phyloP scores from a whole-genome alignment of 2,797 vertebrate genomes.

The Hybognathus amarus region DNA sequence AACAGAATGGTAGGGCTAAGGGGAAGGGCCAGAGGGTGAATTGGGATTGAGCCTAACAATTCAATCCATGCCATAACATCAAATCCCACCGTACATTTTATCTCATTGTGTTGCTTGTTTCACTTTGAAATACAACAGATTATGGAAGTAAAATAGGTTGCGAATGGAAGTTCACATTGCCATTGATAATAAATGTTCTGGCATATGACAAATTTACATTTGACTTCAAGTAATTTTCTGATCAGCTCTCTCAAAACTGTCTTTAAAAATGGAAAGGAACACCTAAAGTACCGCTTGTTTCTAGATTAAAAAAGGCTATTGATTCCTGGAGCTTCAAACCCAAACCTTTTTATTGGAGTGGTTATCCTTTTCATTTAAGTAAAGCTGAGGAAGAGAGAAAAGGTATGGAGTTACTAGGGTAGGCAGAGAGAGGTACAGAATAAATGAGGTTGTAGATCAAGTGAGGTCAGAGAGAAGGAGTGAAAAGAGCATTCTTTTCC shows the following conservation, averaged over 20 bases:
- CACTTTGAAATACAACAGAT: not conserved
- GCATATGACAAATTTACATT: not conserved
- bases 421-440: not conserved
- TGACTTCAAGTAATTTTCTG: not conserved
- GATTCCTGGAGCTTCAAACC: not conserved
- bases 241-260: not conserved
- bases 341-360: not conserved
- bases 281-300: not conserved
- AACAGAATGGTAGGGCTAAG: no score
- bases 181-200: not conserved
- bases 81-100: not conserved
- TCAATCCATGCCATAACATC: not conserved
- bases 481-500: slow-evolving; percentile 18
- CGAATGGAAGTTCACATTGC: not conserved
- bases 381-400: slow-evolving; percentile 10
- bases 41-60: no score
- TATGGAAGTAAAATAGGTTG: not conserved
- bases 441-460: slow-evolving; percentile 32
- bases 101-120: not conserved
- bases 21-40: no score
- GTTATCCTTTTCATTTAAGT: not conserved
- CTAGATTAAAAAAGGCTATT: not conserved
- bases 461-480: slow-evolving; percentile 18
- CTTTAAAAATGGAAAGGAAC: no score
- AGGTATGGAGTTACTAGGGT: slow-evolving; percentile 3